Evolutionary conservation across 1,140 invertebrate species (phyloP), one percentile per base, ranked within the genome.

Genomic region (Triops cancriformis): DNA sequence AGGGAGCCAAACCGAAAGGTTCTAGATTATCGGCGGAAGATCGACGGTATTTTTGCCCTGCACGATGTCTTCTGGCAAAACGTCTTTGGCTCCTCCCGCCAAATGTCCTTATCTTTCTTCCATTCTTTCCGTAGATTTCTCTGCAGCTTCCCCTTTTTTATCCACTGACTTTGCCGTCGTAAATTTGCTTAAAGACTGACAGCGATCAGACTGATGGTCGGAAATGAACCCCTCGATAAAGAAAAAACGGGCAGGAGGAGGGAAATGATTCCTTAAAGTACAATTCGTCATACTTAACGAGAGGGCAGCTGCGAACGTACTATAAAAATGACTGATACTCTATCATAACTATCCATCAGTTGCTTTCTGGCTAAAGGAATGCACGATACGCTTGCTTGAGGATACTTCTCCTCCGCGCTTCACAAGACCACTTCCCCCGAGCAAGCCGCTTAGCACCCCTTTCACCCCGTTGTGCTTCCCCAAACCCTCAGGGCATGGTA

Each of bases 281-380:
- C 51, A 64, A 64, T 64, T 64, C 51, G 23, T 64, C 51, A 64
- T 64, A 64, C 51, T 64, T 64, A n/a, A 37, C 18, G 51, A 64
- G 51, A 64, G 51, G 51, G 51, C 51, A 64, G 51, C 51, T 64
- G 51, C n/a, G 51, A 64, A 64, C 51, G 14, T 64, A 64, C 51
- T 14, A 64, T 64, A 64, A 64, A 37, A 64, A 64, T 64, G 51
- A 64, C 23, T 18, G 51, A 64, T 64, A 64, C 51, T 64, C n/a
- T 18, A 64, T 64, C 51, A 64, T 64, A 64, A 64, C 51, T 64
- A 64, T 64, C 51, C 51, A 0, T 64, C 51, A 64, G 31, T 37
- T 37, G 31, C 31, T 37, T 37, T 37, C 31, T 37, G 31, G 31
- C 7, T 37, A 37, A 37, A 37, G 31, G 2, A 37, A 37, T 37